Conservation (phyloP, 2,797 vertebrate species). For the Brachymystax lenok region DNA sequence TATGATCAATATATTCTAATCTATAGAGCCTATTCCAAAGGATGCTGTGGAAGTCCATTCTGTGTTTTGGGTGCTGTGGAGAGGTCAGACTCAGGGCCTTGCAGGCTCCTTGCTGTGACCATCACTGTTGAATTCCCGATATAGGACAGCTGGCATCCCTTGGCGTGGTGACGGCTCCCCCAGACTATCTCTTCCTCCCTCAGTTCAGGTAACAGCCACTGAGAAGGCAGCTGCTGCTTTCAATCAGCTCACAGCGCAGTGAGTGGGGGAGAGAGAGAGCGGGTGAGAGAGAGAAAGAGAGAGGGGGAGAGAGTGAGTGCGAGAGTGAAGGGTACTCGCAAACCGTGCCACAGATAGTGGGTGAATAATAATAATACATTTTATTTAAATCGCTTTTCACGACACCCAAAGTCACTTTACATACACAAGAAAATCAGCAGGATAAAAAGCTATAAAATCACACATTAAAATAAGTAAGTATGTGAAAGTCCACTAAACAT, state of each 20-base stretch:
- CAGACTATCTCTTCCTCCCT: conserved; percentile 3
- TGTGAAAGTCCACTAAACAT: too few species aligned
- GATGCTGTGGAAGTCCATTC: neutral
- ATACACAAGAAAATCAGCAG: too few species aligned
- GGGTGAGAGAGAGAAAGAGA: neutral
- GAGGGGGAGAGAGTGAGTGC: neutral
- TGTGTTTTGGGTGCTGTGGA: neutral
- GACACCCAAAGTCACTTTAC: too few species aligned
- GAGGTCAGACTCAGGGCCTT: conserved; percentile 36
- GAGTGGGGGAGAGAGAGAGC: conserved; percentile 24
- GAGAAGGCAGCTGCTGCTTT: conserved; percentile 62
- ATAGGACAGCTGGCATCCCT: conserved; percentile 47
- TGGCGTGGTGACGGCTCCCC: neutral
- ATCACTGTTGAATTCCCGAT: conserved; percentile 47
- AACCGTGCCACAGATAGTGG: neutral
- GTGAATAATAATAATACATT: too few species aligned
- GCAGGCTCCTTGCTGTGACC: conserved; percentile 29
- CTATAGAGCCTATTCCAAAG: neutral
- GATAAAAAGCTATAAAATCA: too few species aligned
- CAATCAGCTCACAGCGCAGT: conserved; percentile 48
- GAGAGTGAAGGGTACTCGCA: neutral
- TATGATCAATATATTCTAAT: too few species aligned
- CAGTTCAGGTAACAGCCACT: conserved; percentile 64
- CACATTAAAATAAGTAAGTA: too few species aligned
- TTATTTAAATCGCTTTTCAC: too few species aligned